These are phyloP conservation scores for Calephelis perditalis DNA, from an alignment of 2,888 invertebrate genomes.

Conservation along the genomic window DNA sequence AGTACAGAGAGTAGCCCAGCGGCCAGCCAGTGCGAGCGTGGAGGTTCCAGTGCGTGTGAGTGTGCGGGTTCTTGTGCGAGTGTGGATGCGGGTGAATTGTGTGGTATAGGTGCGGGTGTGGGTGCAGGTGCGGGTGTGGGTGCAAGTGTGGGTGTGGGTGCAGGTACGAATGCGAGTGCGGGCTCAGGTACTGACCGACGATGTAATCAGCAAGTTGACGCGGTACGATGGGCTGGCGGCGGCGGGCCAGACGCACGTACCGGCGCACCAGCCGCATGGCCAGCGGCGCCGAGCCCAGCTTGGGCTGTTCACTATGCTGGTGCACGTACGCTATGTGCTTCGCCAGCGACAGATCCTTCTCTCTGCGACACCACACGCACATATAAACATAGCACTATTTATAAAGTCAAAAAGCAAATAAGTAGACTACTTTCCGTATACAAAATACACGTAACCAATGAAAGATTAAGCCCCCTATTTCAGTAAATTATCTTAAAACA, in stretches of 20 bases:
- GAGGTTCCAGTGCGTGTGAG: constrained; percentile 23
- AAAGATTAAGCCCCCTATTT: too few relatives aligned
- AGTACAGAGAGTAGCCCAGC: too few relatives aligned
- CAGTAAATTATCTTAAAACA: too few relatives aligned
- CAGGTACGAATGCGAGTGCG: neutral
- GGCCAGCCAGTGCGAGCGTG: too few relatives aligned
- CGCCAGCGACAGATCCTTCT: constrained; percentile 89
- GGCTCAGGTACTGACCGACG: constrained; percentile 75
- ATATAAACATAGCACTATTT: neutral
- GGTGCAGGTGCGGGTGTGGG: too few relatives aligned
- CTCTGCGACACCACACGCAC: constrained; percentile 44
- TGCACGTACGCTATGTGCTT: constrained; percentile 99
- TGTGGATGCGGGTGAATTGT: too few relatives aligned
- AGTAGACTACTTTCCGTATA: too few relatives aligned
- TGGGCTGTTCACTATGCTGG: constrained; percentile 93
- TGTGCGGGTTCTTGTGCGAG: constrained; percentile 34
- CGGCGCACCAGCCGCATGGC: constrained; percentile 96
- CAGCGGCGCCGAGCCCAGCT: constrained; percentile 84
- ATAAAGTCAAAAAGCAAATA: neutral
- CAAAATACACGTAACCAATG: too few relatives aligned
- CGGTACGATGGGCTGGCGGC: constrained; percentile 92
- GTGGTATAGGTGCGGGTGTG: neutral
- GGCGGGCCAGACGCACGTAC: constrained; percentile 94
- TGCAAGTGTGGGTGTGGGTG: too few relatives aligned
- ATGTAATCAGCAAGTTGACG: constrained; percentile 92